Evolutionary conservation across 2,113 vertebrate genomes (phyloP).

Genomic region (Zootoca vivipara): DNA sequence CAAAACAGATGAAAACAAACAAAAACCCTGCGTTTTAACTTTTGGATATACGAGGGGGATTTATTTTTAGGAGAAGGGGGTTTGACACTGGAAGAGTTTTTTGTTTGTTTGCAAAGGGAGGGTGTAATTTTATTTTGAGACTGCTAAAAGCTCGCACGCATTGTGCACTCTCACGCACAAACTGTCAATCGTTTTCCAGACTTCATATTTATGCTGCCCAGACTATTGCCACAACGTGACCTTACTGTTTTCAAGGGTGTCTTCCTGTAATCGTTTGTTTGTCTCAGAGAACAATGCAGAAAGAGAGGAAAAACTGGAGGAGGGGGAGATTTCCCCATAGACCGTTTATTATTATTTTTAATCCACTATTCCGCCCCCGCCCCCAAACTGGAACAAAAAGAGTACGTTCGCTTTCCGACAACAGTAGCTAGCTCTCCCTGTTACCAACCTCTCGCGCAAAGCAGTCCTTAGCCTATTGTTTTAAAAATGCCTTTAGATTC

Average conservation of each 20-base stretch:
- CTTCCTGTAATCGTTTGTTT: constrained; percentile 69
- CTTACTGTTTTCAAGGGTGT: constrained; percentile 60
- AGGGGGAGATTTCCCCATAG: accelerated
- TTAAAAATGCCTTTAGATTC: too few relatives aligned
- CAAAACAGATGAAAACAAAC: not conserved
- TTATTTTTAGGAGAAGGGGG: not conserved
- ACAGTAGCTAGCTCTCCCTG: too few relatives aligned
- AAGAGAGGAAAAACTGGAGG: not conserved
- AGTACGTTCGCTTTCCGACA: too few relatives aligned
- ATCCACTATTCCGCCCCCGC: not conserved
- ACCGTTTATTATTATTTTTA: not conserved
- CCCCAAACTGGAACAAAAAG: not conserved
- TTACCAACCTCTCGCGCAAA: too few relatives aligned
- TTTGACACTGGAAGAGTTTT: not conserved
- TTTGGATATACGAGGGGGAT: not conserved
- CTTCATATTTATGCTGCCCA: constrained; percentile 69
- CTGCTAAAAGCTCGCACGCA: not conserved
- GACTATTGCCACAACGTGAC: constrained; percentile 58
- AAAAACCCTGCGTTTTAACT: not conserved
- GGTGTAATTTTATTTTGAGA: not conserved
- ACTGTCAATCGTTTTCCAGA: constrained; percentile 73
- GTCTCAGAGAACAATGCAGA: constrained; percentile 15
- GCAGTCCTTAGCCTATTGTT: too few relatives aligned
- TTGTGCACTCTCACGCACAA: not conserved
- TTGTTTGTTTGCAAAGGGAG: not conserved